A percentile compares a stretch with the other conserved stretches of the same genome.
These are phyloP conservation scores for Chaetodon trifasciatus DNA, from an alignment of 2,797 vertebrate species.

Conservation along the genomic window DNA sequence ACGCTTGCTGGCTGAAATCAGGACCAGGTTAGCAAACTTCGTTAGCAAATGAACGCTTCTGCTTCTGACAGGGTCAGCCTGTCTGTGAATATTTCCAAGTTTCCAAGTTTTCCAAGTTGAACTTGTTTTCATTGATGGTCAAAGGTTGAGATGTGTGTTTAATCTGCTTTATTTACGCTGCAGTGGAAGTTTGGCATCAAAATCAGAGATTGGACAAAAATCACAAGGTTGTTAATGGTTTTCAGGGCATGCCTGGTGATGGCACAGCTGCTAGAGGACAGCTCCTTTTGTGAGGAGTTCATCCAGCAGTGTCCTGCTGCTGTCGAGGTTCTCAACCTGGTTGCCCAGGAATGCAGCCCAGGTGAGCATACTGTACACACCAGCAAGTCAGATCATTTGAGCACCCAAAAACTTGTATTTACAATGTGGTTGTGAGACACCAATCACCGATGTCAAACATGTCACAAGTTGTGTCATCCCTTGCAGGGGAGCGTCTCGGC, in stretches of 20 bases:
- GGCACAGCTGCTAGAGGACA: conserved; percentile 98
- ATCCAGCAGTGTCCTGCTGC: conserved; percentile 99
- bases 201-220: background rate
- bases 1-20: conserved; percentile 96
- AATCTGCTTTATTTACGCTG: background rate
- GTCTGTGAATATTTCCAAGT: background rate
- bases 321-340: conserved; percentile 97
- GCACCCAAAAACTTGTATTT: background rate
- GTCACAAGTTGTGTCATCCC: conserved; percentile 15
- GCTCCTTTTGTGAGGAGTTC: conserved; percentile 99
- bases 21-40: conserved; percentile 92
- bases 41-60: background rate
- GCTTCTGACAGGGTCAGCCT: background rate
- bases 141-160: background rate
- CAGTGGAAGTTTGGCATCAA: background rate
- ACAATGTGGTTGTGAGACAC: background rate
- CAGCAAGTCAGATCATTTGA: background rate
- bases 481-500: conserved; percentile 92
- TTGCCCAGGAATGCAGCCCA: conserved; percentile 98
- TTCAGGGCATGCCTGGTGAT: conserved; percentile 97
- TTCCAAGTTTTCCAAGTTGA: background rate
- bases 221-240: background rate
- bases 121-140: background rate
- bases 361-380: conserved; percentile 82
- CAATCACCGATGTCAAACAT: background rate